Percentiles rank a stretch among this genome's conserved stretches.
phyloP scores from a whole-genome alignment of 2,797 vertebrate genomes.

The Eurystomus glaucurus region DNA sequence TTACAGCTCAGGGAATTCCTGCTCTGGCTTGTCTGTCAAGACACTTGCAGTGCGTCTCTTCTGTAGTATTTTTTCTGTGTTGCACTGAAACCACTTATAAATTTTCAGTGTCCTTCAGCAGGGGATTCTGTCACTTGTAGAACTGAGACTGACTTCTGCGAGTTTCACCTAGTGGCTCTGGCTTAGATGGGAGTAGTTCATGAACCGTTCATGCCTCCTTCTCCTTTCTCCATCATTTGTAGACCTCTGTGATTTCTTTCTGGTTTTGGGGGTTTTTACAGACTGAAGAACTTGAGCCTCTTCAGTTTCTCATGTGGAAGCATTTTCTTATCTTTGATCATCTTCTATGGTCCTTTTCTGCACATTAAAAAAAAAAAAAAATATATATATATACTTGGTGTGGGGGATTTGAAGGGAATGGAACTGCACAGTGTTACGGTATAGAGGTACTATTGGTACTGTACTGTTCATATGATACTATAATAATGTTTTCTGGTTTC shows the following conservation, averaged over 20 bases:
- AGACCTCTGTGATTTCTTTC: neutral
- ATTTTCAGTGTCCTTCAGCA: neutral
- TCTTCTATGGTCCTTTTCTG: neutral
- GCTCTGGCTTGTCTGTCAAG: neutral
- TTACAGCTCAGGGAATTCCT: neutral
- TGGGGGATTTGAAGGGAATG: neutral
- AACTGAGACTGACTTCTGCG: neutral
- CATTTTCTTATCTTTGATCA: neutral
- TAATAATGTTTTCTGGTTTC: neutral
- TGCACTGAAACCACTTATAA: neutral
- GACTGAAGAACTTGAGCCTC: neutral
- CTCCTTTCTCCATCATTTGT: neutral
- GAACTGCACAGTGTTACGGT: neutral
- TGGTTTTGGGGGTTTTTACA: neutral
- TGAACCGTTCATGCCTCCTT: accelerated
- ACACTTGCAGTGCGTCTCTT: neutral
- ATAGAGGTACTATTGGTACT: neutral
- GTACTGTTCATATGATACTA: neutral
- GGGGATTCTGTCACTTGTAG: neutral
- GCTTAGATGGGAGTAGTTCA: neutral
- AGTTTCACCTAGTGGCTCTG: neutral
- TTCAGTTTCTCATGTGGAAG: neutral
- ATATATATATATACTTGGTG: neutral
- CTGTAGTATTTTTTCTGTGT: neutral
- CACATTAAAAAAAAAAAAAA: neutral